phyloP scores from a whole-genome alignment of 2,888 invertebrate genomes.

The Neoscelio sp. region DNA sequence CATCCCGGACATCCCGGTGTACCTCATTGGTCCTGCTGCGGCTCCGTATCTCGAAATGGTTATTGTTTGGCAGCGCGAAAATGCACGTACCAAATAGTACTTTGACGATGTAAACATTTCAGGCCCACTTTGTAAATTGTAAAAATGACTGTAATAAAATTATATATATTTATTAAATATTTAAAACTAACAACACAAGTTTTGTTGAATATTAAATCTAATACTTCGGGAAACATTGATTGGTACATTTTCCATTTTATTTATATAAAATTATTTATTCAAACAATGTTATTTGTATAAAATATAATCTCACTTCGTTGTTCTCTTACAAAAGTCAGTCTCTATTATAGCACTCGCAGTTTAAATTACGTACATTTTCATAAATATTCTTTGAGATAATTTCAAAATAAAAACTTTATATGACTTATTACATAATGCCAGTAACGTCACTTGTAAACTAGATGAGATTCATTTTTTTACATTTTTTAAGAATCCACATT shows the following conservation, averaged over 20 bases:
- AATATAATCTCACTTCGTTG: slow-evolving; percentile 4
- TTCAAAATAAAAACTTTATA: neutral
- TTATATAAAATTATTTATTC: slow-evolving; percentile 12
- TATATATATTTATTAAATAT: slow-evolving; percentile 27
- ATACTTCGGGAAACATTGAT: no score
- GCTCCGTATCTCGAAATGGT: slow-evolving; percentile 80
- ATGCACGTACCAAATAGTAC: slow-evolving; percentile 72
- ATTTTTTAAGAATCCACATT: no score
- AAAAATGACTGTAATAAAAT: slow-evolving; percentile 14
- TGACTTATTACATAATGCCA: slow-evolving; percentile 16
- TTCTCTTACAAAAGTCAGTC: slow-evolving; percentile 19
- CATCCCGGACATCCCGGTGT: slow-evolving; percentile 91
- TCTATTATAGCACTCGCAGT: slow-evolving; percentile 29
- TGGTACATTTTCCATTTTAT: neutral
- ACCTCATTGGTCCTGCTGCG: slow-evolving; percentile 94
- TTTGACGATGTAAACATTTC: slow-evolving; percentile 61
- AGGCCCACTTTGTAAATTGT: slow-evolving; percentile 9
- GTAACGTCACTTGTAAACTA: neutral
- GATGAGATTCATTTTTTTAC: no score
- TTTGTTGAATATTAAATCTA: neutral
- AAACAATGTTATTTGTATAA: neutral
- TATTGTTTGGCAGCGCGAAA: slow-evolving; percentile 73
- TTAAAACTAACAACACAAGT: neutral
- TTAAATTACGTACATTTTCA: slow-evolving; percentile 20
- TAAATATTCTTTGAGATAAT: neutral